Conservation (phyloP, 2,888 invertebrate species). For the Catonia carolina region DNA sequence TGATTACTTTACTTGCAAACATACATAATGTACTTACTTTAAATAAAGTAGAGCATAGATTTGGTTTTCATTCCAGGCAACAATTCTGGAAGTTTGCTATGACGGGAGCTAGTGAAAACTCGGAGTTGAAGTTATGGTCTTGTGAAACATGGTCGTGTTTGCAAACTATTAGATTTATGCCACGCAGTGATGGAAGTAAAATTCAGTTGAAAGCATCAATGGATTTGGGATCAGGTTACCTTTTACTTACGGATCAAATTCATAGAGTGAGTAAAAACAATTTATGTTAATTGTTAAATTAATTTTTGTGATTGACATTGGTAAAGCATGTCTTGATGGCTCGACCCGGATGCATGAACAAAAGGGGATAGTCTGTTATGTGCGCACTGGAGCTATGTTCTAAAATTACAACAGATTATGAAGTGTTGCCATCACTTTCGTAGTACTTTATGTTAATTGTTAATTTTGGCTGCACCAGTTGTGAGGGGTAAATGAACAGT, state of each 20-base stretch:
- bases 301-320: slow-evolving; percentile 10
- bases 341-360: no score
- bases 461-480: no score
- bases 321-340: no score
- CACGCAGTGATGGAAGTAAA: slow-evolving; percentile 41
- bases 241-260: slow-evolving; percentile 82
- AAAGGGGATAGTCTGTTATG: no score
- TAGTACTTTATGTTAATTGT: no score
- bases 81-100: slow-evolving; percentile 95
- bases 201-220: slow-evolving; percentile 66
- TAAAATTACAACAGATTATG: no score
- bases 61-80: slow-evolving; percentile 45
- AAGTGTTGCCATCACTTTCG: no score
- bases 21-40: no score
- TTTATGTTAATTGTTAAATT: neutral
- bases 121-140: slow-evolving; percentile 87
- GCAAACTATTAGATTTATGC: slow-evolving; percentile 71
- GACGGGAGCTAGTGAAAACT: slow-evolving; percentile 81
- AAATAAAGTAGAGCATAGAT: no score
- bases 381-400: no score
- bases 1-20: no score
- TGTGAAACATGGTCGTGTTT: slow-evolving; percentile 92
- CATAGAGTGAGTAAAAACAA: slow-evolving; percentile 53
- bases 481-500: no score
- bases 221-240: slow-evolving; percentile 77